Evolutionary conservation across 1,140 invertebrate species (phyloP).

Genomic region (Carcinoscorpius rotundicauda): DNA sequence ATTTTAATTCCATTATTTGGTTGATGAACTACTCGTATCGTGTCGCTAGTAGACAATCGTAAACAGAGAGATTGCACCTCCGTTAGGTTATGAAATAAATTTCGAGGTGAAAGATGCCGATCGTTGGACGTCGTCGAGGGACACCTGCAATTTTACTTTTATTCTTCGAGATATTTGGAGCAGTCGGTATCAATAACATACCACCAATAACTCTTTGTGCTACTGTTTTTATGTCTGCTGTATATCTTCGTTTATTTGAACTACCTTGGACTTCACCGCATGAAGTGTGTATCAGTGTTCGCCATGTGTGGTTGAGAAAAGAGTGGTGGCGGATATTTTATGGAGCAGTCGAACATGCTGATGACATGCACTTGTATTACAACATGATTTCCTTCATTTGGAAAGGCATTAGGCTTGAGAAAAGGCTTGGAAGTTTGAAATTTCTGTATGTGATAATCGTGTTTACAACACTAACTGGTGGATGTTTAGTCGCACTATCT

Average conservation of each 20-base stretch:
- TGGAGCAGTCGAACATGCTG: conserved; percentile 50
- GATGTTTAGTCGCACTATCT: conserved; percentile 40
- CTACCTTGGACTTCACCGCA: conserved; percentile 41
- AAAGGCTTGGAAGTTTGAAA: conserved; percentile 42
- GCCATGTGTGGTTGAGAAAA: conserved; percentile 39
- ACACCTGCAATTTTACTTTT: conserved; percentile 31
- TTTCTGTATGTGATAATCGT: conserved; percentile 44
- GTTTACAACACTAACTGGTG: conserved; percentile 42
- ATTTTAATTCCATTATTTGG: too few species aligned
- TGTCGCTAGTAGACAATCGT: too few species aligned
- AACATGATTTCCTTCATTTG: conserved; percentile 57
- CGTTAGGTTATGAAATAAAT: too few species aligned
- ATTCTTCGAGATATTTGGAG: conserved; percentile 32
- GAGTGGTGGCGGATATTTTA: conserved; percentile 47
- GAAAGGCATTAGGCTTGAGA: conserved; percentile 48
- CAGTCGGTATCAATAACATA: conserved; percentile 44
- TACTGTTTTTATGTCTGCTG: conserved; percentile 33
- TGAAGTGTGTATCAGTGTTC: conserved; percentile 47
- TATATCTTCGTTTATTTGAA: conserved; percentile 28
- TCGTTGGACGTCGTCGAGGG: conserved; percentile 16
- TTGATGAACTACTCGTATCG: too few species aligned
- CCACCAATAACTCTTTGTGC: conserved; percentile 47
- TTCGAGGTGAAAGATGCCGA: background rate
- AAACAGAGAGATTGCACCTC: too few species aligned
- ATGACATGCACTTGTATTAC: conserved; percentile 60